phyloP scores from a whole-genome alignment of 2,113 vertebrate species.

The Hyperoodon ampullatus region DNA sequence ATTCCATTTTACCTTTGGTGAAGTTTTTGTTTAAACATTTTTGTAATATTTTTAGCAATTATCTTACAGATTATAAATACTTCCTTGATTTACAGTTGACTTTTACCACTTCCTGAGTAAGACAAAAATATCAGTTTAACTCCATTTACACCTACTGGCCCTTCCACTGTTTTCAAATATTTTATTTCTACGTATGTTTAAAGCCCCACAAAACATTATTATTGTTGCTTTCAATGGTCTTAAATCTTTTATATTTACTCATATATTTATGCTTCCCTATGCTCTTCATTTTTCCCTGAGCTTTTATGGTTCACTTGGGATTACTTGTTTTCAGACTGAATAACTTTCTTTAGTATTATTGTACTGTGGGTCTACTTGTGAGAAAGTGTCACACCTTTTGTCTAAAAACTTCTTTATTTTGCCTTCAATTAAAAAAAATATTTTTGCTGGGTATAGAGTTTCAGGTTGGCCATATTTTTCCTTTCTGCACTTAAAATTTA shows the following conservation, averaged over 20 bases:
- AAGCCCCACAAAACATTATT: background rate
- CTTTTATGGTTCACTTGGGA: background rate
- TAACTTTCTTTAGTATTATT: background rate
- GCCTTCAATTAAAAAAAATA: background rate
- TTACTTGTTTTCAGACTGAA: background rate
- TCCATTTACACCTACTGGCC: background rate
- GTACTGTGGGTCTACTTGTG: background rate
- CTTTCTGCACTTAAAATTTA: background rate
- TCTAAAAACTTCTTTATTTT: background rate
- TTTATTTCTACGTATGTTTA: background rate
- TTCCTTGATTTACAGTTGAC: background rate
- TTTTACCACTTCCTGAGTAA: background rate
- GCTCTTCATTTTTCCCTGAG: background rate
- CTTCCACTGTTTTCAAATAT: background rate
- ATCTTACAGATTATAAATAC: background rate
- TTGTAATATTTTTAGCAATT: conserved; percentile 23
- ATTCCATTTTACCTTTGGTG: background rate
- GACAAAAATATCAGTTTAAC: background rate
- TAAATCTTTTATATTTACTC: background rate
- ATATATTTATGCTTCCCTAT: background rate
- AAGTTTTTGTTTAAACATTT: background rate
- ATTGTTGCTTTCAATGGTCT: background rate
- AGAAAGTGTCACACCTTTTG: background rate
- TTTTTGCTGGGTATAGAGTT: background rate
- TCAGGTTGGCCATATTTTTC: background rate